A percentile compares a stretch with the other conserved stretches of the same genome.
Evolutionary conservation across 2,888 invertebrate genomes (phyloP).

Genomic region (Neocrepidodera transversa): DNA sequence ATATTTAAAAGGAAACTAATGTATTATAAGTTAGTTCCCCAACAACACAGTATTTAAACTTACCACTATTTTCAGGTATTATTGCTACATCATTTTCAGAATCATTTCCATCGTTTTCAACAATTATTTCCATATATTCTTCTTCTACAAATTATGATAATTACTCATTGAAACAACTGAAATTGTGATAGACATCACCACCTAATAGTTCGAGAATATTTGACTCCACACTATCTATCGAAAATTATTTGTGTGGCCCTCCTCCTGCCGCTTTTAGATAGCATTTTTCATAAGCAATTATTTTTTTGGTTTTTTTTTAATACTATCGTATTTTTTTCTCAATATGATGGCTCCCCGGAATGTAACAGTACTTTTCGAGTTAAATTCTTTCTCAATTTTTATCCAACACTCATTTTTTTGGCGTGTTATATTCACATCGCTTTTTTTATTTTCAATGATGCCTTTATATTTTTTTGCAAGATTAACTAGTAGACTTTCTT

Average conservation of each 20-base stretch:
- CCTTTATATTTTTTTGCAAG: no score
- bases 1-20: neutral
- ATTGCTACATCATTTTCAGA: neutral
- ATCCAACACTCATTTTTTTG: no score
- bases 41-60: slow-evolving; percentile 1
- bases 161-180: slow-evolving; percentile 2
- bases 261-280: neutral
- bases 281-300: neutral
- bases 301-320: neutral
- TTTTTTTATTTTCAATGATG: no score
- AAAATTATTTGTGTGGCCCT: neutral
- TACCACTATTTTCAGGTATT: neutral
- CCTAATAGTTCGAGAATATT: neutral
- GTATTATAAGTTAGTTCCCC: neutral
- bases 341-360: neutral
- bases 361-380: neutral
- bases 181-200: neutral
- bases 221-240: neutral
- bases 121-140: slow-evolving; percentile 5
- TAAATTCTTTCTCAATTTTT: no score
- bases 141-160: neutral
- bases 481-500: no score
- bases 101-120: neutral
- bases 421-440: no score
- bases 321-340: neutral